These are phyloP conservation scores for Trachelus iudaicus DNA, from an alignment of 2,888 invertebrate genomes.

Conservation along the genomic window DNA sequence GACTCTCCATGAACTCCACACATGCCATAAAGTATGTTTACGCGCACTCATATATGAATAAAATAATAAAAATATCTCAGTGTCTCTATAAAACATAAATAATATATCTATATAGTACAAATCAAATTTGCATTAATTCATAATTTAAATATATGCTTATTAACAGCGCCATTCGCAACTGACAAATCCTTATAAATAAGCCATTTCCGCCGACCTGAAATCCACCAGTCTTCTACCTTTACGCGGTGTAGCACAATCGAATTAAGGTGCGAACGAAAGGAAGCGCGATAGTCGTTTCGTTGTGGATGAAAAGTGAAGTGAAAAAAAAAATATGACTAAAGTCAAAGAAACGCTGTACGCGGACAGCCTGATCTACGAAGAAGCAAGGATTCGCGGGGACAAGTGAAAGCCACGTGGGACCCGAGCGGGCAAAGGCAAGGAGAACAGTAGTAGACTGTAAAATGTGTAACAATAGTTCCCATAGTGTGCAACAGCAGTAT, in stretches of 20 bases:
- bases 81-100: neutral
- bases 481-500: constrained; percentile 60
- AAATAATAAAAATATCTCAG: no score
- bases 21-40: neutral
- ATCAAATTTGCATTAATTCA: neutral
- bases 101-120: neutral
- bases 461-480: constrained; percentile 66
- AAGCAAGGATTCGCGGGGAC: constrained; percentile 46
- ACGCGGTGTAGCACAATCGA: no score
- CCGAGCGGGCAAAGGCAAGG: constrained; percentile 27
- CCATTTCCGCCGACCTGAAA: neutral
- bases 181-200: neutral
- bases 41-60: neutral
- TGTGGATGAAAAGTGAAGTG: neutral
- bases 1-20: neutral
- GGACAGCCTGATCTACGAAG: neutral
- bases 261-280: neutral
- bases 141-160: neutral
- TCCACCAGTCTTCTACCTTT: neutral
- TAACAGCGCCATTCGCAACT: neutral
- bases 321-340: neutral
- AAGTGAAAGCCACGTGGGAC: constrained; percentile 58
- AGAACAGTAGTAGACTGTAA: constrained; percentile 60
- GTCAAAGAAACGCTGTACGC: neutral
- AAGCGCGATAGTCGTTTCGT: neutral